Percentiles rank a stretch among this genome's conserved stretches.
Evolutionary conservation across 1,140 invertebrate species (phyloP).

Genomic region (Cotesia chilonis): DNA sequence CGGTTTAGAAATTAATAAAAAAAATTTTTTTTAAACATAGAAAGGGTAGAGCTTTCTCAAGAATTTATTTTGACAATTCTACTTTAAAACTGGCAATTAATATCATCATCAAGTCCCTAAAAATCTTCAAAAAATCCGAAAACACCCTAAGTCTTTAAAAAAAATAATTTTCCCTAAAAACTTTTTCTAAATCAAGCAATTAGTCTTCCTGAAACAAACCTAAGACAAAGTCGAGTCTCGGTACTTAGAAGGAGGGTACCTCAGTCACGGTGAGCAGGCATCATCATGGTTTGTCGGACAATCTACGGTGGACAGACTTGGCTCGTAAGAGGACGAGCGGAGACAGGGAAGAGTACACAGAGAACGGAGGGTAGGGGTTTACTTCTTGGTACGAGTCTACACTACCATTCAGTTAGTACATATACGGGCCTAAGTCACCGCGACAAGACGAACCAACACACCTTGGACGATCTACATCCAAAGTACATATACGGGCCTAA

Average conservation of each 20-base stretch:
- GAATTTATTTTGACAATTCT: no score
- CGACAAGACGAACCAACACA: neutral
- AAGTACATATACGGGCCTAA: neutral
- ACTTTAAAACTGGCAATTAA: no score
- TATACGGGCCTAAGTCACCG: neutral
- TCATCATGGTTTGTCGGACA: conserved; percentile 54
- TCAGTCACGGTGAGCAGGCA: conserved; percentile 57
- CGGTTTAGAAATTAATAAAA: no score
- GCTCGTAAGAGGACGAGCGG: conserved; percentile 27
- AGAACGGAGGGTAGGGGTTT: conserved; percentile 39
- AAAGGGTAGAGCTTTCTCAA: no score
- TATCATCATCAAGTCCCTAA: no score
- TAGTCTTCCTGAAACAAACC: neutral
- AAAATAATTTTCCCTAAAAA: no score
- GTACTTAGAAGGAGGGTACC: conserved; percentile 55
- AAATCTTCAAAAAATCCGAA: no score
- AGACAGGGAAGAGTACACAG: conserved; percentile 14
- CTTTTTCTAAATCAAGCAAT: neutral
- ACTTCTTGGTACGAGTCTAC: conserved; percentile 32
- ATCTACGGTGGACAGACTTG: conserved; percentile 43
- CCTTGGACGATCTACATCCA: no score
- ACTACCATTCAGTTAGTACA: neutral
- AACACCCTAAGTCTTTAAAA: no score
- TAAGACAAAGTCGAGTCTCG: conserved; percentile 31
- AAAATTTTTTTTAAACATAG: neutral